Conservation (phyloP, 2,888 invertebrate species). For the Luffia ferchaultella region DNA sequence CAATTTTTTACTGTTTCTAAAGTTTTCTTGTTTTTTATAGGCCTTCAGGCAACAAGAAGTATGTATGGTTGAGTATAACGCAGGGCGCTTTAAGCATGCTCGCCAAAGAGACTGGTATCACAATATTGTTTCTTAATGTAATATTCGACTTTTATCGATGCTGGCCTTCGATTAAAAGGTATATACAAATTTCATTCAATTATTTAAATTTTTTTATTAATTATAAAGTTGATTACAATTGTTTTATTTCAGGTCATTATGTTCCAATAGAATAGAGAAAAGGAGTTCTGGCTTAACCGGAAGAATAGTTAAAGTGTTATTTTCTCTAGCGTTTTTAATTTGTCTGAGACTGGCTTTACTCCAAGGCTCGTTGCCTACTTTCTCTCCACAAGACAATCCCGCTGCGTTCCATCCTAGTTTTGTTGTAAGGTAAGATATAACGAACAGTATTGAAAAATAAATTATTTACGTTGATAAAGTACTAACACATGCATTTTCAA, state of each 20-base stretch:
- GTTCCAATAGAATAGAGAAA: conserved; percentile 45
- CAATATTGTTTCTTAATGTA: conserved; percentile 77
- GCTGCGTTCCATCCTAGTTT: conserved; percentile 82
- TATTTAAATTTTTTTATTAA: not conserved
- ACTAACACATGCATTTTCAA: no score
- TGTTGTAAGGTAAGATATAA: conserved; percentile 69
- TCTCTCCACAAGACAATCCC: conserved; percentile 87
- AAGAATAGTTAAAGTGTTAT: conserved; percentile 70
- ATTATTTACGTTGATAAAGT: no score
- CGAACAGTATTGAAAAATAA: no score
- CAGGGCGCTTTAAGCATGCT: conserved; percentile 83
- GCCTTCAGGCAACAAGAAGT: conserved; percentile 49
- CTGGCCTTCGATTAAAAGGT: conserved; percentile 57
- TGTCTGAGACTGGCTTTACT: conserved; percentile 77
- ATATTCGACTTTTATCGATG: conserved; percentile 82
- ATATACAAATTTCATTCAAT: not conserved
- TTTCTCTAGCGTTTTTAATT: conserved; percentile 72
- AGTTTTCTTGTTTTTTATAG: conserved; percentile 35
- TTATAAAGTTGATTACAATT: conserved; percentile 6
- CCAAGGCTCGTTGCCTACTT: conserved; percentile 81
- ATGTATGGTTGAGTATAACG: conserved; percentile 72
- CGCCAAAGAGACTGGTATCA: conserved; percentile 88
- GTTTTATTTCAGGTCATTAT: conserved; percentile 33
- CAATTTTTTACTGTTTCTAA: no score
- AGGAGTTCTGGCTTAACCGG: conserved; percentile 64